Evolutionary conservation across 1,140 invertebrate genomes (phyloP).

Genomic region (Drosophila lacertosa): DNA sequence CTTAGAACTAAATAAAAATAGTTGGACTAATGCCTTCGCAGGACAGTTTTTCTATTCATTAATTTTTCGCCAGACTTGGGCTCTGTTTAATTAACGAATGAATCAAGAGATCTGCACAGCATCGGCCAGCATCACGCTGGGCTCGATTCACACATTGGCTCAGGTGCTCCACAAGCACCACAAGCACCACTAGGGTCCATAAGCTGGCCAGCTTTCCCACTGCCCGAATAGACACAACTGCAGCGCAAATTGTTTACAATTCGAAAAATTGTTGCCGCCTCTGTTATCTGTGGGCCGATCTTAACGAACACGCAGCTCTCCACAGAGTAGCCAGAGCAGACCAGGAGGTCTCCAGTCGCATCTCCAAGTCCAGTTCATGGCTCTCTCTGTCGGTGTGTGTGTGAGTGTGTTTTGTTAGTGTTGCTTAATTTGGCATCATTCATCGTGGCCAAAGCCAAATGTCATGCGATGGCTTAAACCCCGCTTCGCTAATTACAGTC

Average conservation of each 20-base stretch:
- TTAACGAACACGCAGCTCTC: conserved; percentile 71
- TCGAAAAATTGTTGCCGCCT: conserved; percentile 70
- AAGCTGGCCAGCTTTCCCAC: conserved; percentile 53
- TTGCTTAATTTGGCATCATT: conserved; percentile 65
- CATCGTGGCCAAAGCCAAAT: conserved; percentile 68
- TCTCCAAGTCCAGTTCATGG: no score
- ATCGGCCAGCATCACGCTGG: conserved; percentile 42
- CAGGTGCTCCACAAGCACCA: not conserved
- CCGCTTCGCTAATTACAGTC: conserved; percentile 70
- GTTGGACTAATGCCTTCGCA: no score
- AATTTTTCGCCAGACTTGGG: not conserved
- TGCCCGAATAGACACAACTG: conserved; percentile 8
- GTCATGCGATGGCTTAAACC: conserved; percentile 64
- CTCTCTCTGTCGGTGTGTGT: no score
- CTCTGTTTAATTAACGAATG: conserved; percentile 70
- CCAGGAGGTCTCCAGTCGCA: conserved; percentile 34
- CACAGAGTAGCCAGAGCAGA: conserved; percentile 1
- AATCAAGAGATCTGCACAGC: conserved; percentile 35
- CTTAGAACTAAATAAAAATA: no score
- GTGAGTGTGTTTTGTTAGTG: conserved; percentile 33
- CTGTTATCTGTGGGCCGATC: conserved; percentile 66
- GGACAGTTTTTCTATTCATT: conserved; percentile 30
- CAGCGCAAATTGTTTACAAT: conserved; percentile 78
- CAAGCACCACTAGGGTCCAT: no score
- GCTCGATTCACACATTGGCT: conserved; percentile 58